These are phyloP conservation scores for Drosophila picticornis DNA, from an alignment of 2,888 invertebrate genomes.

Conservation along the genomic window DNA sequence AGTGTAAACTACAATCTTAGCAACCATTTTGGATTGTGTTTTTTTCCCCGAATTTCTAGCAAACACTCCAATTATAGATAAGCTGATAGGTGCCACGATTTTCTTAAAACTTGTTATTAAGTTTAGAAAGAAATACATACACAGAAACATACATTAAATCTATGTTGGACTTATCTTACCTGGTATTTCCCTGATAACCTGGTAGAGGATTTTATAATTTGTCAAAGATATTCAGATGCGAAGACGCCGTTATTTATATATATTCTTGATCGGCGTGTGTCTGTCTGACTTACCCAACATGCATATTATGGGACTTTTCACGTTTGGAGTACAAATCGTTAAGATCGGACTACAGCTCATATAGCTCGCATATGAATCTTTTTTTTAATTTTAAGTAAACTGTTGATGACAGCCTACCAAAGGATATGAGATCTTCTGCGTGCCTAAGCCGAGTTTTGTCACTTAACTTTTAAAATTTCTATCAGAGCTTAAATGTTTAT, in stretches of 20 bases:
- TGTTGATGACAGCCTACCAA: not conserved
- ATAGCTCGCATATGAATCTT: not conserved
- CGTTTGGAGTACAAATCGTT: not conserved
- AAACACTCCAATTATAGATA: not conserved
- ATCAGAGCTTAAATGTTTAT: not conserved
- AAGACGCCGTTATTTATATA: not conserved
- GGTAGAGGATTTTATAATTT: not conserved
- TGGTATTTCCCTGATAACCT: not conserved
- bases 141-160: not conserved
- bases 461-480: not conserved
- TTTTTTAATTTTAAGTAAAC: not conserved
- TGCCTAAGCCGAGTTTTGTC: no score
- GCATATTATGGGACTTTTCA: not conserved
- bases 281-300: not conserved
- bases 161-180: not conserved
- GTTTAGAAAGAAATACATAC: not conserved
- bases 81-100: not conserved
- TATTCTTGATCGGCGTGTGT: not conserved
- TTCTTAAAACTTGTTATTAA: not conserved
- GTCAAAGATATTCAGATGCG: not conserved
- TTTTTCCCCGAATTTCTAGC: not conserved
- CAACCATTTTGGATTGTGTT: not conserved
- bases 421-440: no score
- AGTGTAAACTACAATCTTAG: not conserved
- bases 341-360: no score